Evolutionary conservation across 2,113 vertebrate genomes (phyloP), one percentile per base, ranked within the genome.

Genomic region (Amia ocellicauda): DNA sequence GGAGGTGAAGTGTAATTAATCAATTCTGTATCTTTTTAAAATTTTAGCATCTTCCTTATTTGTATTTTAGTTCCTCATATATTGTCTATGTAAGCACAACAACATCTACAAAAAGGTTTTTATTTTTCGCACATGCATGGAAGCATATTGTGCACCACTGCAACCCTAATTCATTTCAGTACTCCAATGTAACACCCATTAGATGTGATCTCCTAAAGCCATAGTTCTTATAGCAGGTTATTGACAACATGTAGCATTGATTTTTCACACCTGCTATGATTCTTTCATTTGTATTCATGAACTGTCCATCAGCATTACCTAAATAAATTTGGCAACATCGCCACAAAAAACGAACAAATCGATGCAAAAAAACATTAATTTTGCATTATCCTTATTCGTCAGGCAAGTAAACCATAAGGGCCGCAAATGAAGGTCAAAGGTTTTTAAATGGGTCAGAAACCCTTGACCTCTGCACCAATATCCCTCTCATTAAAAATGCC

Each of bases 211-310:
- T 85, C 79, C 73, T 86, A 47, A 75, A 89, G 84, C 87, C 86
- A 89, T 81, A 88, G 83, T 88, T 87, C 83, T 86, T 87, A 85
- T 66, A 85, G 76, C 81, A 80, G 65, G 81, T 83, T 83, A 93
- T 88, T 83, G 92, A 92, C 91, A 90, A 82, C 65, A 66, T 49
- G 69, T 27, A 85, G 82, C 85, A 95, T 93, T 80, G 93, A 96
- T 90, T 81, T 87, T 90, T 91, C 85, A 90, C 91, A 90, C 88
- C 81, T 88, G 89, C 89, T 92, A 96, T 94, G 92, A 98, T 94
- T 90, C 90, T 90, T 85, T 90, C 93, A 96, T 98, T 95, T 97
- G 88, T 96, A 97, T 98, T 98, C 95, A 96, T 97, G 92, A 93
- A 93, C 92, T 84, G 80, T 90, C 91, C 85, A 89, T 92, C 89